Evolutionary conservation across 2,797 vertebrate genomes (phyloP).

Genomic region (Triplophysa yarkandensis): DNA sequence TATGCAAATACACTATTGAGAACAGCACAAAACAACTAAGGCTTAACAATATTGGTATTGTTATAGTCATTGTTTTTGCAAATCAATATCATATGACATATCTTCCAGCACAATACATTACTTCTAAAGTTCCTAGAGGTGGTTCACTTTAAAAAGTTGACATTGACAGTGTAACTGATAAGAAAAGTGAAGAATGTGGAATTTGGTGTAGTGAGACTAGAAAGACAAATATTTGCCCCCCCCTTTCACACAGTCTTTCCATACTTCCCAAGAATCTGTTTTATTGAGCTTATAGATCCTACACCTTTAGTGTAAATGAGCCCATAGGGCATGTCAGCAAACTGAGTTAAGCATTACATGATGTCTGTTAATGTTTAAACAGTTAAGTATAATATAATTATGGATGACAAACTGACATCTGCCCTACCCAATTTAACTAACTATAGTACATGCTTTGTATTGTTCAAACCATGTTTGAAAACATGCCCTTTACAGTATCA

Average conservation of each 20-base stretch:
- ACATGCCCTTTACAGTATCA: not conserved
- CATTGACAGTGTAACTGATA: conserved; percentile 9
- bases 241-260: not conserved
- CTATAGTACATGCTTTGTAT: not conserved
- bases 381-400: not conserved
- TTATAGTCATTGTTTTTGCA: too few species aligned
- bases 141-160: not conserved
- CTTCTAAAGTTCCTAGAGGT: too few species aligned
- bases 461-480: not conserved
- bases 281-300: not conserved
- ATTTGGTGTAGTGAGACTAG: not conserved
- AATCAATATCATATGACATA: too few species aligned
- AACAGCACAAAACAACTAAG: too few species aligned
- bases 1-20: too few species aligned
- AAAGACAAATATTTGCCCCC: conserved; percentile 5
- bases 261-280: not conserved
- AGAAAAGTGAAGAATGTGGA: conserved; percentile 14
- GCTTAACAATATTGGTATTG: too few species aligned
- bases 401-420: not conserved
- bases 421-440: not conserved
- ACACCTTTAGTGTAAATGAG: not conserved
- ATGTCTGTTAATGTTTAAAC: conserved; percentile 33
- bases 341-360: not conserved
- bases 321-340: not conserved
- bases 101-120: too few species aligned